Evolutionary conservation across 1,140 invertebrate genomes (phyloP), one percentile per base, ranked within the genome.

Genomic region (Anastatus disparis): DNA sequence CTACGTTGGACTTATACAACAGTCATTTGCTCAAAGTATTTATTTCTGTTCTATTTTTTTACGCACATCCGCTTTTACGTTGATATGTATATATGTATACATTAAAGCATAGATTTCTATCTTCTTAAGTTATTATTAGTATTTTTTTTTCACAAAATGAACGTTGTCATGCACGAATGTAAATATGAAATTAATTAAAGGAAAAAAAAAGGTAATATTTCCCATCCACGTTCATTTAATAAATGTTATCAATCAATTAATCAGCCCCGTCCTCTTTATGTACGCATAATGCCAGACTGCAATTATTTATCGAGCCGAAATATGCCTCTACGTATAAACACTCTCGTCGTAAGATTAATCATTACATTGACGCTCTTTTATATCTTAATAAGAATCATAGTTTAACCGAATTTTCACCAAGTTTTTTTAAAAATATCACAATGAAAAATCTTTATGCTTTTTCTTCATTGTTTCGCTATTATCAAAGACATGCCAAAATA

Each of bases 361-460:
- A 66, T 42, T 52, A 48, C 62, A 61, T 71, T 71, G 70, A 71
- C 70, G 70, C 53, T 15, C 26, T 27, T 52, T 27, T 22, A n/a
- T 59, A 71, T 71, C 70, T 71, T 40, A 71, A 71, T 71, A 53
- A 66, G 62, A 71, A 71, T 71, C 70, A n/a, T n/a, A n/a, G n/a
- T n/a, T n/a, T n/a, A n/a, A n/a, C n/a, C n/a, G n/a, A n/a, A n/a
- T n/a, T n/a, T n/a, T n/a, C n/a, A n/a, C n/a, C n/a, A n/a, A n/a
- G n/a, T n/a, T n/a, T n/a, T n/a, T n/a, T n/a, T n/a, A n/a, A n/a
- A n/a, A n/a, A n/a, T n/a, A n/a, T n/a, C n/a, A n/a, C n/a, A n/a
- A n/a, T n/a, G n/a, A n/a, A n/a, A n/a, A n/a, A n/a, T n/a, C n/a
- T n/a, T n/a, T n/a, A n/a, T n/a, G n/a, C n/a, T n/a, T n/a, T n/a